Evolutionary conservation across 2,888 invertebrate species (phyloP), one percentile per base, ranked within the genome.

Genomic region (Loripinus fragilis): DNA sequence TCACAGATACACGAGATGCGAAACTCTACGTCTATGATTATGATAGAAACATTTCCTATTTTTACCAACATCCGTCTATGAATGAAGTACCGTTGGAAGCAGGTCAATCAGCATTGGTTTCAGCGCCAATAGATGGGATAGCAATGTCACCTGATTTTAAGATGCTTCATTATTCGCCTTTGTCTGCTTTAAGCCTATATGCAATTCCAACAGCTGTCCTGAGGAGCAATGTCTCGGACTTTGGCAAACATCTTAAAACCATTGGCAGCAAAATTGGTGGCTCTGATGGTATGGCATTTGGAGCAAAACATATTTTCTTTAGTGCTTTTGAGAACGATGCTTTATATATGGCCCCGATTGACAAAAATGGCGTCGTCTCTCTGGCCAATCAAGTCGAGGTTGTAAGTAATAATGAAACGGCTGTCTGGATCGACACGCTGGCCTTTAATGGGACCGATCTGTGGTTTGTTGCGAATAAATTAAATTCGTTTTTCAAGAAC

Each of bases 401-500:
- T 28, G 52, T 79, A 12, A 42, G 72, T 28, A 65, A 79, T 35
- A 65, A 70, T 20, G 28, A 70, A 7, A 67, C 65, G 2, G 68
- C 78, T 60, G 71, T 55, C 15, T 86, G 83, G 82, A 75, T 76
- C 0, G 84, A 86, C 45, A 83, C 82, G 3, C 73, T 86, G 35
- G 81, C 73, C 7, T 80, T 80, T 45, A 81, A 84, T 60, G 82
- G 75, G 0, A 79, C 79, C 10, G 76, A 81, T 23, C 66, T 86
- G n/a, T 86, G 84, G 86, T 83, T 81, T 60, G 72, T 74, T n/a
- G 78, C 81, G 12, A 85, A 85, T 42, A 72, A 74, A 10, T 45
- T 81, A 8, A 74, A 71, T 45, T 38, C 35, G 45, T 85, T 80
- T 41, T 66, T 67, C 52, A 30, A 23, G 35, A 45, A 64, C 0